A percentile compares a stretch with the other conserved stretches of the same genome.
phyloP scores from a whole-genome alignment of 1,140 invertebrate species.

The Rhopalosiphum padi region DNA sequence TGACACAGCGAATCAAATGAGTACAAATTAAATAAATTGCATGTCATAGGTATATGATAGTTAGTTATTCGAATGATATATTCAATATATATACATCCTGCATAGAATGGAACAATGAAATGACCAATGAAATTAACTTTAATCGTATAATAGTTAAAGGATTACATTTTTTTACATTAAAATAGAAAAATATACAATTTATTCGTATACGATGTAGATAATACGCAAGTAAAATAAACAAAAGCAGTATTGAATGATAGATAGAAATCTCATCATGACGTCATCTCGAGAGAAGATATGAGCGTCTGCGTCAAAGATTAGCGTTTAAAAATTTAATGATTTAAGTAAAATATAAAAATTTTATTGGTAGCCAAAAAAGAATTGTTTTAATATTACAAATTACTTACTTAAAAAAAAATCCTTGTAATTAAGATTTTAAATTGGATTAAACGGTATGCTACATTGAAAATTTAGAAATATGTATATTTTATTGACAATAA shows the following conservation, averaged over 20 bases:
- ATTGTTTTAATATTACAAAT: background rate
- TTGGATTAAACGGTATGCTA: background rate
- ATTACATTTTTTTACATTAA: background rate
- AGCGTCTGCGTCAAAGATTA: background rate
- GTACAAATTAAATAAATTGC: background rate
- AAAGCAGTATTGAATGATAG: background rate
- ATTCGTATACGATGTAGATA: background rate
- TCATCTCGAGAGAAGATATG: background rate
- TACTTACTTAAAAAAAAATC: background rate
- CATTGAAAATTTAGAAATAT: too few species aligned
- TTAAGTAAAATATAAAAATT: background rate
- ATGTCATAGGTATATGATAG: background rate
- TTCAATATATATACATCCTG: background rate
- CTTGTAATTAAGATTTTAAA: background rate
- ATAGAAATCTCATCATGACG: background rate
- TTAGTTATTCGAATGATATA: constrained; percentile 10
- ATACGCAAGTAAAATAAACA: background rate
- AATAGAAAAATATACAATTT: background rate
- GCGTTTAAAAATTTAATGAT: background rate
- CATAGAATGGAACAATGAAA: background rate
- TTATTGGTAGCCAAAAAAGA: background rate
- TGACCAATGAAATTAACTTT: background rate
- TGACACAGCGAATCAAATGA: background rate
- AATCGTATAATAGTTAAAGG: background rate
- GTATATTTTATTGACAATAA: too few species aligned